phyloP scores from a whole-genome alignment of 2,113 vertebrate genomes.

The Pelodiscus sinensis region DNA sequence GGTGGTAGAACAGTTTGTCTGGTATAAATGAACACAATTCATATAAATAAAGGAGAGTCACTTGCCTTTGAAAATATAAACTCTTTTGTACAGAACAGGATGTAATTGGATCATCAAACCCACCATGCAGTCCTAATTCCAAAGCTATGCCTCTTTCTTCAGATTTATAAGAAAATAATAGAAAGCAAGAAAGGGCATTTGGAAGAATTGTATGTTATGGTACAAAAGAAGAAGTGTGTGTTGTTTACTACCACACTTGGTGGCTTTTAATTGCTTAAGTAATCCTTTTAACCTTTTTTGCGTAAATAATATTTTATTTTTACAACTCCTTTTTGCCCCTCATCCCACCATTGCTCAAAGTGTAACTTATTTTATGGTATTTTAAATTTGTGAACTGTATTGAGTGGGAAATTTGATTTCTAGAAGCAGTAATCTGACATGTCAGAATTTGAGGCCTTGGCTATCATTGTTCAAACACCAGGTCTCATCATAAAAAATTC shows the following conservation, averaged over 20 bases:
- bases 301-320: not conserved
- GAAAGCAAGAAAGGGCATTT: not conserved
- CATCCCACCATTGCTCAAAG: not conserved
- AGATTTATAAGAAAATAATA: not conserved
- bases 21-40: not conserved
- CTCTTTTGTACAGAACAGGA: not conserved
- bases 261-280: not conserved
- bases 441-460: constrained; percentile 53
- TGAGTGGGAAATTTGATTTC: constrained; percentile 56
- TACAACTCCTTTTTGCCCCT: not conserved
- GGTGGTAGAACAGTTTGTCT: not conserved
- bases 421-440: constrained; percentile 49
- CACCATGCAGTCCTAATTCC: not conserved
- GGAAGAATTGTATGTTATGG: not conserved
- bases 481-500: constrained; percentile 55
- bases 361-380: constrained; percentile 40
- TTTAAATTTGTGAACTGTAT: constrained; percentile 54
- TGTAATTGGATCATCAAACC: not conserved
- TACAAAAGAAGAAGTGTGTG: not conserved
- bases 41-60: not conserved
- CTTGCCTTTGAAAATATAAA: not conserved
- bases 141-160: fast-evolving
- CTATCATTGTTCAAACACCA: constrained; percentile 46
- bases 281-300: not conserved
- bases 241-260: not conserved